Conservation (phyloP, 2,797 vertebrate species). For the Chloroceryle amazona region DNA sequence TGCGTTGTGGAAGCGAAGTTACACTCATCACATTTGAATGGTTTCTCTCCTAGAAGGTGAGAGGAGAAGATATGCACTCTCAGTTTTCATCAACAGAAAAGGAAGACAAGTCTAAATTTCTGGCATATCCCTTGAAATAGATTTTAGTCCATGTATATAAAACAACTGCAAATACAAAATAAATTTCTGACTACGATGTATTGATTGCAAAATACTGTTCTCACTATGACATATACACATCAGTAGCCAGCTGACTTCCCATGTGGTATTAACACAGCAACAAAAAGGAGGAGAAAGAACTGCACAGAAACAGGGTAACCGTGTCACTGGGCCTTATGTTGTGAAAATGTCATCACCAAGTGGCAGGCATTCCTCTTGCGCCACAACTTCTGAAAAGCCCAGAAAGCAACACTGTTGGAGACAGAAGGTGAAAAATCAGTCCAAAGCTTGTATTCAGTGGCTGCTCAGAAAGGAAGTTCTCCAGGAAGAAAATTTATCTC, state of each 20-base stretch:
- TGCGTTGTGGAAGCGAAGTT: slow-evolving; percentile 98
- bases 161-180: neutral
- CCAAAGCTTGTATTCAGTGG: neutral
- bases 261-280: neutral
- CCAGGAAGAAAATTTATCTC: neutral
- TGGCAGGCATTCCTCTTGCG: neutral
- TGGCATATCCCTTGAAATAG: neutral
- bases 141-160: neutral
- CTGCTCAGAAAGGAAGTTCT: neutral
- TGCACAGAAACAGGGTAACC: neutral
- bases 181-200: neutral
- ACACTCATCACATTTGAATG: slow-evolving; percentile 96
- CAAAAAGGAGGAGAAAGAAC: neutral
- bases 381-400: neutral
- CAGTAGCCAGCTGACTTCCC: neutral
- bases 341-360: neutral
- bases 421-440: neutral
- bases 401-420: neutral
- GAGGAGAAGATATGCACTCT: slow-evolving; percentile 17
- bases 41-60: slow-evolving; percentile 91
- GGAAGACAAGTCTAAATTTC: neutral
- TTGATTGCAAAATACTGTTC: neutral
- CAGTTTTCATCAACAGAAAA: neutral
- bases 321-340: neutral
- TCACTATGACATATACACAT: neutral